phyloP scores from a whole-genome alignment of 2,113 vertebrate genomes.

The Phalacrocorax pelagicus region DNA sequence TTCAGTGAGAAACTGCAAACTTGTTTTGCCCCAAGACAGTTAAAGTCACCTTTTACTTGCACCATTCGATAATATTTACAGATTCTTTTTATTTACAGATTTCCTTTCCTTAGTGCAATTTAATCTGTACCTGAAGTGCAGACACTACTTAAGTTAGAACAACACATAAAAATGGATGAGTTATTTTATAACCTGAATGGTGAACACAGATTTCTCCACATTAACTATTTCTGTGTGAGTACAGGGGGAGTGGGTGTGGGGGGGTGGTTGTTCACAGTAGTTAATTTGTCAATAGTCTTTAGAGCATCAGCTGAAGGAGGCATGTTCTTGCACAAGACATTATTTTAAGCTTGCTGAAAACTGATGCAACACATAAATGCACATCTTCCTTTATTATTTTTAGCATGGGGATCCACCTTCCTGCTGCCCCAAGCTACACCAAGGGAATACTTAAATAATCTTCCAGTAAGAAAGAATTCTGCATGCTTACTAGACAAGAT shows the following conservation, averaged over 20 bases:
- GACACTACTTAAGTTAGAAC: neutral
- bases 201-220: neutral
- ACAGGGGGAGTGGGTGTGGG: accelerated
- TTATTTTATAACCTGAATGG: neutral
- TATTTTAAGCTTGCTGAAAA: conserved; percentile 16
- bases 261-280: neutral
- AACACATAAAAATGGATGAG: neutral
- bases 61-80: neutral
- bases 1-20: neutral
- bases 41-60: neutral
- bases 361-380: neutral
- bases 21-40: neutral
- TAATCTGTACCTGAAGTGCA: neutral
- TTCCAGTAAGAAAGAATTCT: neutral
- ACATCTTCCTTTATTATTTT: neutral
- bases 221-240: neutral
- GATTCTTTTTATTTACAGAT: neutral
- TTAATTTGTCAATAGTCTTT: neutral
- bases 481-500: neutral
- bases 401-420: neutral
- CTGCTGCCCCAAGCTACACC: neutral
- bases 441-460: neutral
- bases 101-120: neutral
- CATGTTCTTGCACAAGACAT: neutral
- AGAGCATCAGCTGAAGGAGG: neutral